Evolutionary conservation across 1,140 invertebrate species (phyloP).

Genomic region (Acromyrmex echinatior): DNA sequence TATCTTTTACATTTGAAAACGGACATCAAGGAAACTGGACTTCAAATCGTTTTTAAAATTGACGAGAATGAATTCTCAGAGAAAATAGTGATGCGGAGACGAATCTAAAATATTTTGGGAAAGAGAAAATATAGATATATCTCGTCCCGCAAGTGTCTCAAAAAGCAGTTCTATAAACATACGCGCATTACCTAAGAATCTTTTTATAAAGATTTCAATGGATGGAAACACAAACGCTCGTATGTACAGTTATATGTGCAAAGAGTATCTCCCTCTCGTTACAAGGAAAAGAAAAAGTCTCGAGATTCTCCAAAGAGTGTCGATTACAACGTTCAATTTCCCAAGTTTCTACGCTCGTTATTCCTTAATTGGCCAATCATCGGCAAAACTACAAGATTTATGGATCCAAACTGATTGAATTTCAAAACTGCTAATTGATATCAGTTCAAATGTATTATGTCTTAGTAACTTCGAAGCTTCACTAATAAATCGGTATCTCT

Average conservation of each 20-base stretch:
- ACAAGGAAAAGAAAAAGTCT: not conserved
- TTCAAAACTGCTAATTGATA: constrained; percentile 43
- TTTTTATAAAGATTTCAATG: not conserved
- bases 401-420: constrained; percentile 13
- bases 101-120: constrained; percentile 1
- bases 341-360: constrained; percentile 54
- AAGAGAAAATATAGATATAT: not conserved
- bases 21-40: not conserved
- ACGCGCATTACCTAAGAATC: not conserved
- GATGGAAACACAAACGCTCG: too few species aligned
- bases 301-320: constrained; percentile 5
- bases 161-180: not conserved
- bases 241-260: not conserved
- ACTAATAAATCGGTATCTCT: not conserved
- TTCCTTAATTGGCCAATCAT: constrained; percentile 53
- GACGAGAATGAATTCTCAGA: not conserved
- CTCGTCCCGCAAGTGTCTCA: not conserved
- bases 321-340: constrained; percentile 28
- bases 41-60: not conserved
- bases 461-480: not conserved
- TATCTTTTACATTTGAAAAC: constrained; percentile 6
- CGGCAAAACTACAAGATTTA: constrained; percentile 36
- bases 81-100: not conserved
- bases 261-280: not conserved
- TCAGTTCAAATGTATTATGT: constrained; percentile 14